Base-by-base conservation (phyloP, 1,140 invertebrate genomes). In the Chymomyza costata region DNA sequence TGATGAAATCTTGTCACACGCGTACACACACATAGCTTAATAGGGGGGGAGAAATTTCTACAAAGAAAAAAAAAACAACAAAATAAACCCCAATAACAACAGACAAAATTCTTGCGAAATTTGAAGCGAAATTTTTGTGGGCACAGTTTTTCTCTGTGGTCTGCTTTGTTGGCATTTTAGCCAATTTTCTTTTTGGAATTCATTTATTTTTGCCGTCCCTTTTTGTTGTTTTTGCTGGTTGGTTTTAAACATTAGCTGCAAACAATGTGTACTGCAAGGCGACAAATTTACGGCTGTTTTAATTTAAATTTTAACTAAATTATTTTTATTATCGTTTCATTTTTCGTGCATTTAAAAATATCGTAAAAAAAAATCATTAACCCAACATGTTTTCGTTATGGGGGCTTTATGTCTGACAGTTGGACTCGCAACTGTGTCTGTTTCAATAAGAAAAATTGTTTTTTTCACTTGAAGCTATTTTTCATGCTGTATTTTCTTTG, bases 361-460 rank as follows among this genome's bases (percentile, higher is more conserved):
- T 40, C 17, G 38, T 21, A 3, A 47, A 35, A 17, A 59, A 60
- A 35, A 63, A 63, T n/a, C n/a, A 63, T 63, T 41, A 63, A 63
- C 61, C 50, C 60, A 59, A 47, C 38, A 43, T 44, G 35, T 43
- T 55, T 63, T 62, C 8, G 21, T 25, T 55, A 34, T 47, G 49
- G 59, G 54, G 35, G 44, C 57, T 48, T 40, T 47, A 50, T 65
- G 61, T 64, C 52, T 64, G 61, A 65, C 61, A 65, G 61, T 64
- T 45, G 61, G 61, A 62, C 59, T 41, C 10, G 53, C 62, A n/a
- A n/a, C n/a, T n/a, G n/a, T 66, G 70, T 70, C 70, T 78, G 71
- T 65, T 66, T 71, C 71, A 76, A 76, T 76, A 76, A 78, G 65
- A 78, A 71, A 78, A 78, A 68, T 70, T 70, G 65, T 76, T 76